These are phyloP conservation scores for Goniozus legneri DNA, from an alignment of 1,140 invertebrate species.

Conservation along the genomic window DNA sequence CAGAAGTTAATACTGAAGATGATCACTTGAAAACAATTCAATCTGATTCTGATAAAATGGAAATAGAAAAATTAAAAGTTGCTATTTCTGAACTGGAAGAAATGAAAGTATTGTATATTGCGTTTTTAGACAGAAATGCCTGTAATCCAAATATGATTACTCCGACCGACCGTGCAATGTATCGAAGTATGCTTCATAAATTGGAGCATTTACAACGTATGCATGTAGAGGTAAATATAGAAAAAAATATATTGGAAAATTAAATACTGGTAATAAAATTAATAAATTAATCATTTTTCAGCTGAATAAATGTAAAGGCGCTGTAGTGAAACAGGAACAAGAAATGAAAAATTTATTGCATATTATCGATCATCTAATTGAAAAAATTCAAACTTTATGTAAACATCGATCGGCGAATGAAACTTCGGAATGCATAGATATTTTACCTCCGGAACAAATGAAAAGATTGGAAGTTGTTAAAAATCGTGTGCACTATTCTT, in stretches of 20 bases:
- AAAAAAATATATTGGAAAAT: background rate
- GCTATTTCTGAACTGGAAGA: constrained; percentile 9
- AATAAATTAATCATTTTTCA: background rate
- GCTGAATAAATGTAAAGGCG: background rate
- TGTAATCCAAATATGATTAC: constrained; percentile 5
- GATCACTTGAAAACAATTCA: constrained; percentile 5
- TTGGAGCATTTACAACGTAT: constrained; percentile 6
- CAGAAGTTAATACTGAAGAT: constrained; percentile 5
- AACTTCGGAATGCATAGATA: constrained; percentile 4
- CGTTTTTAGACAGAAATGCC: constrained; percentile 3
- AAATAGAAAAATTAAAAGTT: constrained; percentile 8
- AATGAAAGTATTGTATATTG: constrained; percentile 6
- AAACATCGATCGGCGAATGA: background rate
- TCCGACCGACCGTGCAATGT: constrained; percentile 6
- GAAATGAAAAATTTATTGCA: constrained; percentile 9
- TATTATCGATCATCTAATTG: constrained; percentile 8
- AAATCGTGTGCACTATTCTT: no score
- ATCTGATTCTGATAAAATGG: background rate
- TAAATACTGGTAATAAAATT: background rate
- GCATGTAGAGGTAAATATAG: background rate
- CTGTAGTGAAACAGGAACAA: constrained; percentile 6
- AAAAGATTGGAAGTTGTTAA: no score
- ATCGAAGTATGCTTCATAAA: constrained; percentile 4
- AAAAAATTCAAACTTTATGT: background rate
- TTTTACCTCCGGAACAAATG: background rate